Conservation (phyloP, 1,140 invertebrate species). For the Hylyphantes graminicola region DNA sequence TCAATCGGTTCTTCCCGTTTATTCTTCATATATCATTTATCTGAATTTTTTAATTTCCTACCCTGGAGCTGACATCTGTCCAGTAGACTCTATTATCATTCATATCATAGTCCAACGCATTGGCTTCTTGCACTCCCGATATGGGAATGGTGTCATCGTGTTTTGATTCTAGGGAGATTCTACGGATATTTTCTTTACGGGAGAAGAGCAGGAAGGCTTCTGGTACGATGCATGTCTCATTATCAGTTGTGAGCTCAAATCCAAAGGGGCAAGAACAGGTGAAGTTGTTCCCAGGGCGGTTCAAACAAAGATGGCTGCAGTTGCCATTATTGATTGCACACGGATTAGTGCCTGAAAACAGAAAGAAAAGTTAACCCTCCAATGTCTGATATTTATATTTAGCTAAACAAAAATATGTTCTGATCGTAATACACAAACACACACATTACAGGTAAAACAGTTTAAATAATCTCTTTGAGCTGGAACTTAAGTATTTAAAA, state of each 20-base stretch:
- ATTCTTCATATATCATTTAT: too few species aligned
- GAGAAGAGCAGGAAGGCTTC: slow-evolving; percentile 90
- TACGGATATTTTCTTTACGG: slow-evolving; percentile 82
- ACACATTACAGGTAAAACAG: too few species aligned
- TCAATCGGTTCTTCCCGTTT: too few species aligned
- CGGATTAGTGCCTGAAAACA: slow-evolving; percentile 72
- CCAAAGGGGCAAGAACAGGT: slow-evolving; percentile 96
- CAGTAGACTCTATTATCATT: slow-evolving; percentile 83
- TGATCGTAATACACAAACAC: too few species aligned
- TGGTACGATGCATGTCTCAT: slow-evolving; percentile 92
- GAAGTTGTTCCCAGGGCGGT: slow-evolving; percentile 77
- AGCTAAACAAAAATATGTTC: too few species aligned
- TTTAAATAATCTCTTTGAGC: too few species aligned
- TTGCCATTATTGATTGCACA: slow-evolving; percentile 82
- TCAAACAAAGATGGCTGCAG: slow-evolving; percentile 87
- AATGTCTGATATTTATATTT: too few species aligned
- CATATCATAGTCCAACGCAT: slow-evolving; percentile 82
- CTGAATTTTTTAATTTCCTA: slow-evolving; percentile 63
- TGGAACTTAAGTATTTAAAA: too few species aligned
- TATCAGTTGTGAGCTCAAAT: slow-evolving; percentile 81
- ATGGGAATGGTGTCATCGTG: slow-evolving; percentile 83
- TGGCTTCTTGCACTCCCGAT: slow-evolving; percentile 83
- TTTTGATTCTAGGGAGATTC: slow-evolving; percentile 85
- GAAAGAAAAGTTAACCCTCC: neutral
- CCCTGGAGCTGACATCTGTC: slow-evolving; percentile 76